phyloP scores from a whole-genome alignment of 2,797 vertebrate species.

The Rousettus madagascariensis region DNA sequence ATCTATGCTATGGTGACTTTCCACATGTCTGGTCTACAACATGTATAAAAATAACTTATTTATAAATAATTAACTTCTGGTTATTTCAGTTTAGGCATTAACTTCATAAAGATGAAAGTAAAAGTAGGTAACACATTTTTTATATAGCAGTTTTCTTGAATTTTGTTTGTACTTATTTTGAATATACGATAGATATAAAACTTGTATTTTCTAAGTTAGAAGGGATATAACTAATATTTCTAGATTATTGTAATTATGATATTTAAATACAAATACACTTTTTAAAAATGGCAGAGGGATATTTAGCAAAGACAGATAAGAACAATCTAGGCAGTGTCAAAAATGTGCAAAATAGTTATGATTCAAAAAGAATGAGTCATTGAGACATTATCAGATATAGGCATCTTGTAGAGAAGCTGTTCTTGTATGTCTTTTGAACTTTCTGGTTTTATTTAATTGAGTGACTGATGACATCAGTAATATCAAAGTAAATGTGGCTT shows the following conservation, averaged over 20 bases:
- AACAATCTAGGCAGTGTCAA: constrained; percentile 72
- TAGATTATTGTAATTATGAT: constrained; percentile 27
- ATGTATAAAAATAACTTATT: background rate
- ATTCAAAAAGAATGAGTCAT: constrained; percentile 81
- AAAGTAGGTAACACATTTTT: background rate
- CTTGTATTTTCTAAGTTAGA: constrained; percentile 29
- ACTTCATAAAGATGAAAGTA: background rate
- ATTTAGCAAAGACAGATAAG: constrained; percentile 70
- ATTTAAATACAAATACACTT: background rate
- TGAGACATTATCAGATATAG: constrained; percentile 81
- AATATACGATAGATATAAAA: background rate
- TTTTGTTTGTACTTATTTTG: background rate
- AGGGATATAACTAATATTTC: background rate
- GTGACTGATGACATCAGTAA: constrained; percentile 75
- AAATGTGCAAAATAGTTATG: constrained; percentile 73
- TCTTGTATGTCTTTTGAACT: constrained; percentile 82
- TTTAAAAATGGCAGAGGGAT: constrained; percentile 64
- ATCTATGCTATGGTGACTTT: background rate
- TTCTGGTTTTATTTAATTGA: constrained; percentile 83
- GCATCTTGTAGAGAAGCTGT: constrained; percentile 75
- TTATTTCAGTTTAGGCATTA: background rate
- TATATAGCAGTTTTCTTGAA: background rate
- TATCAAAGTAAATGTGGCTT: constrained; percentile 79
- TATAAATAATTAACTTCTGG: background rate
- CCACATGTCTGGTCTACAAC: background rate